These are phyloP conservation scores for Lethenteron reissneri DNA, from an alignment of 2,113 vertebrate genomes.

Conservation along the genomic window DNA sequence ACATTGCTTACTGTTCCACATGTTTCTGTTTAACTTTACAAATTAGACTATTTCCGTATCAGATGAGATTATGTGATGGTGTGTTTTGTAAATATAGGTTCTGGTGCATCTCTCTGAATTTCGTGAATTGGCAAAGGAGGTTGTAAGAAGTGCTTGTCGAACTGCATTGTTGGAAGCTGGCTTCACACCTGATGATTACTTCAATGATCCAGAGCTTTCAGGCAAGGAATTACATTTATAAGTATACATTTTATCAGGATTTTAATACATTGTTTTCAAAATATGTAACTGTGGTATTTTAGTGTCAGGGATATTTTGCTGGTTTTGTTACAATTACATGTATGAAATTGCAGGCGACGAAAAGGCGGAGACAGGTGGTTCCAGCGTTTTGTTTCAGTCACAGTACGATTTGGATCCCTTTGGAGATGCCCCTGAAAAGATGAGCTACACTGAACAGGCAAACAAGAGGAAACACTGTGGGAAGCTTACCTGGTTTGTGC, in stretches of 20 bases:
- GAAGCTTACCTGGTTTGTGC: slow-evolving; percentile 31
- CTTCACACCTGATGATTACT: slow-evolving; percentile 17
- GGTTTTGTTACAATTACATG: no score
- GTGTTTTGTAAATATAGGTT: slow-evolving; percentile 22
- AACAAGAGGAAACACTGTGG: slow-evolving; percentile 24
- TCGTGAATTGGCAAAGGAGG: slow-evolving; percentile 32
- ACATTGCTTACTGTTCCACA: not conserved
- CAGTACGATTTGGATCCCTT: slow-evolving; percentile 11
- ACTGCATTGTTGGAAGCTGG: slow-evolving; percentile 22
- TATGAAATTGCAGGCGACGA: no score
- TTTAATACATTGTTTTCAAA: no score
- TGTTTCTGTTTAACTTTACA: not conserved
- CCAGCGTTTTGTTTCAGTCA: no score
- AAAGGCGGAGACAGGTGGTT: no score
- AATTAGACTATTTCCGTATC: not conserved
- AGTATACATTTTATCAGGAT: no score
- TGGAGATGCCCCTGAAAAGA: slow-evolving; percentile 19
- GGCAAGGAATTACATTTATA: slow-evolving; percentile 12
- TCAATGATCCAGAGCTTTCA: slow-evolving; percentile 10
- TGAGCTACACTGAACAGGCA: slow-evolving; percentile 23
- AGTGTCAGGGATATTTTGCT: no score
- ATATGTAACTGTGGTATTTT: no score
- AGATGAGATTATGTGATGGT: not conserved
- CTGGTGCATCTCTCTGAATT: slow-evolving; percentile 26
- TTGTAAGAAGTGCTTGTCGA: slow-evolving; percentile 29